phyloP scores from a whole-genome alignment of 2,888 invertebrate genomes.

The Leucophora obtusa region DNA sequence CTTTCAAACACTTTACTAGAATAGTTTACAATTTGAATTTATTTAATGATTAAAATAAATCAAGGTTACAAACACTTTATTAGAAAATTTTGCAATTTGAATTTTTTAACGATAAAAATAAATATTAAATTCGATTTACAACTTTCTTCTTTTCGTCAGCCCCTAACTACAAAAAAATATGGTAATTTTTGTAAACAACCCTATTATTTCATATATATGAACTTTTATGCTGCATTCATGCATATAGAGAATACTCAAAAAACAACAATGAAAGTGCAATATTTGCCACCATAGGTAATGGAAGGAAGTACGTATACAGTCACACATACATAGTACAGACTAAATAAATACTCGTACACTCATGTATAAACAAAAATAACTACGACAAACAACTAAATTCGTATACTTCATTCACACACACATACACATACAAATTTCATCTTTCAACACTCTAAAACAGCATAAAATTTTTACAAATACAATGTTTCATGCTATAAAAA shows the following conservation, averaged over 20 bases:
- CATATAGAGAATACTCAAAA: constrained; percentile 24
- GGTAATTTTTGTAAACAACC: background rate
- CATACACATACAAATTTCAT: background rate
- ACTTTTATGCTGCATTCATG: constrained; percentile 41
- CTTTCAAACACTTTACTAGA: too few relatives aligned
- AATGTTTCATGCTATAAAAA: background rate
- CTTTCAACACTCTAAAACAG: background rate
- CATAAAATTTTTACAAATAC: background rate
- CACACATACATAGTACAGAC: too few relatives aligned
- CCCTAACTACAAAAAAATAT: too few relatives aligned
- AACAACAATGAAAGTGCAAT: constrained; percentile 40
- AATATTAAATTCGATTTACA: too few relatives aligned
- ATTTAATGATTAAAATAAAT: too few relatives aligned
- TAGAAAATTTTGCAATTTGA: too few relatives aligned
- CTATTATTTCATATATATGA: constrained; percentile 9
- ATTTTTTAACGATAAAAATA: too few relatives aligned
- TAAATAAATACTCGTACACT: too few relatives aligned
- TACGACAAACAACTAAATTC: background rate
- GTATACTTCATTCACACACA: constrained; percentile 2
- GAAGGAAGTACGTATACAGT: background rate
- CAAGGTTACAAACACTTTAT: too few relatives aligned
- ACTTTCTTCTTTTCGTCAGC: too few relatives aligned
- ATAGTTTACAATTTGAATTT: too few relatives aligned
- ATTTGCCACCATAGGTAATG: constrained; percentile 50
- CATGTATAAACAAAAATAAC: background rate